These are phyloP conservation scores for Keiferia lycopersicella DNA, from an alignment of 2,888 invertebrate genomes.

Conservation along the genomic window DNA sequence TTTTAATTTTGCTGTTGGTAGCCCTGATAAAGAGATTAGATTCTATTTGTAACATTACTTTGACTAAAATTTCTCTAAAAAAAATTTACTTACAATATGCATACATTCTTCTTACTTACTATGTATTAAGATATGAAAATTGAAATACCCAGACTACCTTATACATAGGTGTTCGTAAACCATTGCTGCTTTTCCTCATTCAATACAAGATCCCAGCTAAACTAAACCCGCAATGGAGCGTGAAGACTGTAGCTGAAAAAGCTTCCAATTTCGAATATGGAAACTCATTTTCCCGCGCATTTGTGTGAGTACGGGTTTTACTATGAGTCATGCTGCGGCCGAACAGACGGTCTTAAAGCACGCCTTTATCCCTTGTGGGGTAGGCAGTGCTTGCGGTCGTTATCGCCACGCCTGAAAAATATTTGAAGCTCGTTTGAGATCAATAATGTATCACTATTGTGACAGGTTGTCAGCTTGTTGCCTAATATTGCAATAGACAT, in stretches of 20 bases:
- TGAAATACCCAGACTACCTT: no score
- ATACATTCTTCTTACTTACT: not conserved
- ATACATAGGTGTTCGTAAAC: not conserved
- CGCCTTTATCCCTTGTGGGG: no score
- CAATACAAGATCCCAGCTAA: not conserved
- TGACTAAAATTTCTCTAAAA: not conserved
- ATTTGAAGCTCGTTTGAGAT: no score
- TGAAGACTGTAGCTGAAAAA: not conserved
- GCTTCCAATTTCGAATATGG: not conserved
- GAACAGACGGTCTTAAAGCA: no score
- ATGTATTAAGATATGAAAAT: not conserved
- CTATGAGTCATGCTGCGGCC: constrained; percentile 68
- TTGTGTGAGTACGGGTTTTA: constrained; percentile 60
- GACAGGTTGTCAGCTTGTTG: no score
- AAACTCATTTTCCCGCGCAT: not conserved
- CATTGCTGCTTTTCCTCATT: not conserved
- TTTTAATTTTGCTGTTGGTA: constrained; percentile 14
- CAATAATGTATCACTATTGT: no score
- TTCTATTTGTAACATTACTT: not conserved
- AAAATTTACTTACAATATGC: not conserved
- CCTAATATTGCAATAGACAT: no score
- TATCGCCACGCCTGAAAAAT: no score
- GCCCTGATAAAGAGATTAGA: not conserved
- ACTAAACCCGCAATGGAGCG: constrained; percentile 3
- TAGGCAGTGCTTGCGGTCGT: no score